Base-by-base conservation (phyloP, 92 coral and sea anemone genomes). In the Umimayanthus chanpuru region DNA sequence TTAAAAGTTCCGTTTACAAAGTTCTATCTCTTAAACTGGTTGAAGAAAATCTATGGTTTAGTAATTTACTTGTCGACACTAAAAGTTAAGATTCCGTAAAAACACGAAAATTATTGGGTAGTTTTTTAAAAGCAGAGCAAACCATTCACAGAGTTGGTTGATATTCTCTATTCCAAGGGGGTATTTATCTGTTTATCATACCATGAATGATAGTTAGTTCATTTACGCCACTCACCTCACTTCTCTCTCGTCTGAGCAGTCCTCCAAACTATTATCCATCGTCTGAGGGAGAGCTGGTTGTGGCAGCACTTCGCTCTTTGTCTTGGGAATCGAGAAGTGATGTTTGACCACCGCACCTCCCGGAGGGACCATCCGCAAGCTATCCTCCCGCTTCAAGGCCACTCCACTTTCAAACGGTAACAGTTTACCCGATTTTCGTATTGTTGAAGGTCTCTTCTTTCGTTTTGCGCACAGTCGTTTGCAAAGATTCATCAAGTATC, bases 301-400 rank as follows among this genome's bases (percentile, higher is more conserved):
- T 41, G 92, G 93, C 5, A 89, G 41, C 30, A 95, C 92, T 49
- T 89, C 87, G 47, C 85, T 86, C 40, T 94, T 89, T 9, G 92
- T 91, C 81, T 92, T 91, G 11, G 98, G 98, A 15, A 95, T 95
- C 14, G 93, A 90, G 86, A 95, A 95, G 9, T 93, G 91, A 53
- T 93, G 92, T 47, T 94, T 75, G 38, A 89, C 47, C 30, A 85
- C 9, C 20, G 94, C 39, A 5, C 73, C 81, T 73, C 87, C 74
- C 36, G 58, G 58, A 53, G 58, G 58, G 6, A 61, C 68, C 68
- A 23, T 61, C 68, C 26, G 20, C 41, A 53, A 47, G 70, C 90
- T 90, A 58, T 90, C 93, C 32, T 87, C 79, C 16, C 92, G 66
- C 86, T 71, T 43, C 25, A 78, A 67, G 2, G 74, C 12, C 7